A percentile compares a stretch with the other conserved stretches of the same genome.
Evolutionary conservation across 1,140 invertebrate species (phyloP).

Genomic region (Bombus picipes): DNA sequence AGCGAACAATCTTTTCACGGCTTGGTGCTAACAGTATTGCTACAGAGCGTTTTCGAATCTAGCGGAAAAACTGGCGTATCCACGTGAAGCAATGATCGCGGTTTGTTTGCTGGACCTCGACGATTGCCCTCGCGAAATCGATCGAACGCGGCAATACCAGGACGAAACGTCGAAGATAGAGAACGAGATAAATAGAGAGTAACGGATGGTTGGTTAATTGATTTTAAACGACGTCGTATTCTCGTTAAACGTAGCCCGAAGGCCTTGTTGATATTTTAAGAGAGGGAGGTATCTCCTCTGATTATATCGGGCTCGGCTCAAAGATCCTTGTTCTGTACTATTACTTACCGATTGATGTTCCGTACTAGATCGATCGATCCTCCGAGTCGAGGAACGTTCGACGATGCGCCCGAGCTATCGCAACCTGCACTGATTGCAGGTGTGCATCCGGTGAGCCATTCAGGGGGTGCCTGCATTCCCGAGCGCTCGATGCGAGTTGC

Average conservation of each 20-base stretch:
- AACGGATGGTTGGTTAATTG: slow-evolving; percentile 38
- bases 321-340: slow-evolving; percentile 28
- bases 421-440: slow-evolving; percentile 59
- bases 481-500: slow-evolving; percentile 50
- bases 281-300: neutral
- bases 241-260: slow-evolving; percentile 48
- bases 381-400: neutral
- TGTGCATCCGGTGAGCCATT: slow-evolving; percentile 66
- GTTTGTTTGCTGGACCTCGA: slow-evolving; percentile 58
- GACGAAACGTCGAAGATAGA: neutral
- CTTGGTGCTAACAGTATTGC: slow-evolving; percentile 33
- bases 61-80: slow-evolving; percentile 60
- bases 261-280: slow-evolving; percentile 32
- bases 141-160: neutral
- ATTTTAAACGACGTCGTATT: slow-evolving; percentile 43
- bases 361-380: neutral
- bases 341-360: slow-evolving; percentile 33
- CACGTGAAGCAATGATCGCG: slow-evolving; percentile 56
- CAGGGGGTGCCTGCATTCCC: slow-evolving; percentile 57
- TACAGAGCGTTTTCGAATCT: slow-evolving; percentile 56
- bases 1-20: slow-evolving; percentile 25
- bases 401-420: slow-evolving; percentile 48
- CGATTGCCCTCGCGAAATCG: slow-evolving; percentile 39
- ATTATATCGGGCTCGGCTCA: neutral
- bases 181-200: neutral